Percentiles rank a stretch among this genome's conserved stretches.
Evolutionary conservation across 2,888 invertebrate species (phyloP).

Genomic region (Lochmaea capreae): DNA sequence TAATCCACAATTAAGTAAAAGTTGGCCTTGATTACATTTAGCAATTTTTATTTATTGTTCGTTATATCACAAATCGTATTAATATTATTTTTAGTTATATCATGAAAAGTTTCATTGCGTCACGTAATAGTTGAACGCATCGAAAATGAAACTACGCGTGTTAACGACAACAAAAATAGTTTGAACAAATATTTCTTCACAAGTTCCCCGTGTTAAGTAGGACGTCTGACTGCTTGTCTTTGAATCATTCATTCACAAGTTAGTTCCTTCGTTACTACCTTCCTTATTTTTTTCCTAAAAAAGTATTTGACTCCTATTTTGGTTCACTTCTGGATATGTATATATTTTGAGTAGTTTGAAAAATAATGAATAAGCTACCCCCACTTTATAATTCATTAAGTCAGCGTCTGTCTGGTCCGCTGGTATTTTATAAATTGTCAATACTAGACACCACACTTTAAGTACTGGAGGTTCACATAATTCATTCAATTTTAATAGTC

Average conservation of each 20-base stretch:
- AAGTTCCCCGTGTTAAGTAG: not conserved
- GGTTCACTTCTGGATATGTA: too few species aligned
- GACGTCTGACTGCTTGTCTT: not conserved
- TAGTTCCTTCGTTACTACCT: too few species aligned
- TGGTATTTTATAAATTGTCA: too few species aligned
- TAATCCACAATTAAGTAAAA: slow-evolving; percentile 5
- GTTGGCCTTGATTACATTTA: slow-evolving; percentile 41
- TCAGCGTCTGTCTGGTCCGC: too few species aligned
- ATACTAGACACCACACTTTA: too few species aligned
- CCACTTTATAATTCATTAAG: too few species aligned
- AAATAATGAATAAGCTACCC: too few species aligned
- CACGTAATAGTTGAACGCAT: not conserved
- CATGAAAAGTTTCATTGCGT: slow-evolving; percentile 19
- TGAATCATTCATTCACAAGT: not conserved
- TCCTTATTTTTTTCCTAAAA: too few species aligned
- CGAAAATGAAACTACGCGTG: not conserved
- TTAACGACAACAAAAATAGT: not conserved
- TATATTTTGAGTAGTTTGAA: too few species aligned
- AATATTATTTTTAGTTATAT: slow-evolving; percentile 12
- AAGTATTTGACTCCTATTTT: too few species aligned
- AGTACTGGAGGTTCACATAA: too few species aligned
- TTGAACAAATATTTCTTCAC: not conserved
- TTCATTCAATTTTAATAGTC: too few species aligned
- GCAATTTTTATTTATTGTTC: slow-evolving; percentile 32
- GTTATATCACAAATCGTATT: slow-evolving; percentile 17